Conservation (phyloP, 2,888 invertebrate genomes). For the Dascillus cervinus region DNA sequence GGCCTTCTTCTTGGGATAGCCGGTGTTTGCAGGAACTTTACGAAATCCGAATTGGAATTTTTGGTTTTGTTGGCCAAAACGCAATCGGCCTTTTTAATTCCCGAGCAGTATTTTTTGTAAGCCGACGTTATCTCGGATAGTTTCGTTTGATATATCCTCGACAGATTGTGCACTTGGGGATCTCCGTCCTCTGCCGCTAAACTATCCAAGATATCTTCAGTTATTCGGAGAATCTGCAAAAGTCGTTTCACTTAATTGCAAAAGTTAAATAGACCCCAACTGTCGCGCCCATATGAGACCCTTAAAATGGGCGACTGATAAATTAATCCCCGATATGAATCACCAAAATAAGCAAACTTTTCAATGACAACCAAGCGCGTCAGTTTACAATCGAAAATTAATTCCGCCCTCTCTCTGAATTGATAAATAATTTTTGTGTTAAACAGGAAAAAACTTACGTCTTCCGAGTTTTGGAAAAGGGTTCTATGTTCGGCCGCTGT, state of each 20-base stretch:
- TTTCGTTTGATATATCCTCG: slow-evolving; percentile 65
- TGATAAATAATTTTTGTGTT: too few species aligned
- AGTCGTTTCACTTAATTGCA: too few species aligned
- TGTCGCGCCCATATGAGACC: too few species aligned
- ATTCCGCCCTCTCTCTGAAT: too few species aligned
- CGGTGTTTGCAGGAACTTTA: slow-evolving; percentile 71
- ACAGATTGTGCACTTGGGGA: slow-evolving; percentile 57
- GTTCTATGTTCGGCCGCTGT: slow-evolving; percentile 68
- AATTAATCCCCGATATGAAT: too few species aligned
- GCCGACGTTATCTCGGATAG: slow-evolving; percentile 66
- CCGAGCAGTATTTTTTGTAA: slow-evolving; percentile 76
- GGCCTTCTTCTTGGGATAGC: slow-evolving; percentile 74
- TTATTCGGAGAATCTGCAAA: slow-evolving; percentile 59
- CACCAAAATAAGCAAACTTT: too few species aligned
- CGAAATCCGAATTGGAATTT: slow-evolving; percentile 70
- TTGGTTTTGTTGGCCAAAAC: slow-evolving; percentile 69
- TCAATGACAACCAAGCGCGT: too few species aligned
- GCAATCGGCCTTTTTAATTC: slow-evolving; percentile 78
- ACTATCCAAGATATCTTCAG: slow-evolving; percentile 74
- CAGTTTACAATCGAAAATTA: too few species aligned
- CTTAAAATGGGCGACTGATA: too few species aligned
- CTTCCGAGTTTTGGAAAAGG: slow-evolving; percentile 79
- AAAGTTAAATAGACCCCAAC: too few species aligned
- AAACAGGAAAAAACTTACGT: slow-evolving; percentile 54
- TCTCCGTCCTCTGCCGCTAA: slow-evolving; percentile 68